These are phyloP conservation scores for Helogale parvula DNA, from an alignment of 2,113 vertebrate genomes.

Conservation along the genomic window DNA sequence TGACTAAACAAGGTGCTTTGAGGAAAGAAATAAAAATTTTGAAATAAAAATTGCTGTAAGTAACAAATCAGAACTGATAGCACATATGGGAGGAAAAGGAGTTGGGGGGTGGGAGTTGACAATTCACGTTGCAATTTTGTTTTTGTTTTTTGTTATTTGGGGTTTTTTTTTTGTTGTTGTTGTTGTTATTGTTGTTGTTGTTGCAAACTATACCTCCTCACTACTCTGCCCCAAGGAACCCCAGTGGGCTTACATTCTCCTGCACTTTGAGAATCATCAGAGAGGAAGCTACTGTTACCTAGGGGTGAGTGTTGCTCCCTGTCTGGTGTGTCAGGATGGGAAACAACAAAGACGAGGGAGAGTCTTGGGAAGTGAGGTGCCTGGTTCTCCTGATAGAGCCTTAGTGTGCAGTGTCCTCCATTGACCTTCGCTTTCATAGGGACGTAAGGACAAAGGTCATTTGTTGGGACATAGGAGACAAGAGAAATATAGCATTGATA, in stretches of 20 bases:
- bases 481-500: background rate
- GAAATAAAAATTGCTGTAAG: background rate
- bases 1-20: background rate
- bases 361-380: background rate
- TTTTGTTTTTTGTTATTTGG: background rate
- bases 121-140: background rate
- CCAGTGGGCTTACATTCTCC: background rate
- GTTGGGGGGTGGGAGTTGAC: background rate
- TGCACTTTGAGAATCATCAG: background rate
- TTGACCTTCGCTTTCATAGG: background rate
- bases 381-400: background rate
- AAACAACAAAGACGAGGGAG: background rate
- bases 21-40: background rate
- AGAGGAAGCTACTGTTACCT: background rate
- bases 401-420: background rate
- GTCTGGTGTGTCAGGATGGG: background rate
- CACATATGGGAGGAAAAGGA: background rate
- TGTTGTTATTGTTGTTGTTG: background rate
- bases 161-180: background rate
- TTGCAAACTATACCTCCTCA: background rate
- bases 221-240: background rate
- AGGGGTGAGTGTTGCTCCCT: background rate
- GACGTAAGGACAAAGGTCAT: background rate
- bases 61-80: background rate
- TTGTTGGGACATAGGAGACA: background rate